Evolutionary conservation across 2,888 invertebrate genomes (phyloP).

Genomic region (Neelides folsomi): DNA sequence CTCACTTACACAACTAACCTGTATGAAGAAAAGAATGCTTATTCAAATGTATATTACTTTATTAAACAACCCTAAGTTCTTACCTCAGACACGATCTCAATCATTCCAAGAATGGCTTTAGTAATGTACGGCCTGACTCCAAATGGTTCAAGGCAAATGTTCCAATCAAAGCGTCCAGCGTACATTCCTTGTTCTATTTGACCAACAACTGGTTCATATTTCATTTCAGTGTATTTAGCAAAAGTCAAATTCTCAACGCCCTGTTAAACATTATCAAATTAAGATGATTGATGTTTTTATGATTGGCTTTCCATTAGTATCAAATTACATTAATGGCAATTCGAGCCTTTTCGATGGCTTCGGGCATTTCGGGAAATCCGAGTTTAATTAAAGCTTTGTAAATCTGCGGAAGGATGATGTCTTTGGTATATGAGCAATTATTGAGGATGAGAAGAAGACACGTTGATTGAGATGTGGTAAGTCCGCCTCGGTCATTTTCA

Average conservation of each 20-base stretch:
- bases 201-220: constrained; percentile 87
- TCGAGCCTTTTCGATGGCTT: constrained; percentile 50
- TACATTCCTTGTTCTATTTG: constrained; percentile 94
- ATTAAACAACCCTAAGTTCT: neutral
- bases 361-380: constrained; percentile 60
- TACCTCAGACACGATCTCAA: constrained; percentile 44
- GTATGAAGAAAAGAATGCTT: no score
- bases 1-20: constrained; percentile 67
- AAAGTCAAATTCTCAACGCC: constrained; percentile 35
- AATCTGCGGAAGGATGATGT: constrained; percentile 57
- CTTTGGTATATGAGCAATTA: constrained; percentile 73
- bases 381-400: constrained; percentile 52
- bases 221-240: constrained; percentile 54
- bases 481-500: constrained; percentile 12
- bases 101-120: constrained; percentile 41
- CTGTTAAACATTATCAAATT: constrained; percentile 8
- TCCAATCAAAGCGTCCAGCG: constrained; percentile 74
- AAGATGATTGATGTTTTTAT: no score
- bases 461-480: constrained; percentile 39
- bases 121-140: constrained; percentile 76
- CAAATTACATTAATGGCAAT: constrained; percentile 34
- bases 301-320: no score
- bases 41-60: neutral
- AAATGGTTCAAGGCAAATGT: constrained; percentile 56
- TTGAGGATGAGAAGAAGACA: constrained; percentile 71